Evolutionary conservation across 1,140 invertebrate genomes (phyloP).

Genomic region (Eufriesea mexicana): DNA sequence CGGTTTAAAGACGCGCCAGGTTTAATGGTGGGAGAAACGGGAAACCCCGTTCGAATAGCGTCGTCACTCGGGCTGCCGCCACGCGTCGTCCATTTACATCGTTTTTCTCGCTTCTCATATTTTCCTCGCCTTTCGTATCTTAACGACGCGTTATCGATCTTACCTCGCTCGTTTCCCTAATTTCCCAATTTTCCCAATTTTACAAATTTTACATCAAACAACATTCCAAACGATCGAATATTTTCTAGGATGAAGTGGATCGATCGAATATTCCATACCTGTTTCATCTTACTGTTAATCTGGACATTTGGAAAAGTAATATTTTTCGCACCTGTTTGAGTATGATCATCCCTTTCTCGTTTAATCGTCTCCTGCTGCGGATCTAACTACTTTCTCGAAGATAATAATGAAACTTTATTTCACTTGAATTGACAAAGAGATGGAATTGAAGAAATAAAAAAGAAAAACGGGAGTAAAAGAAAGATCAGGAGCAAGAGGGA

Average conservation of each 20-base stretch:
- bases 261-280: constrained; percentile 48
- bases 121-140: no score
- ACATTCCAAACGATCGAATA: background rate
- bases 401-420: no score
- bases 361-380: no score
- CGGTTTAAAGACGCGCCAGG: background rate
- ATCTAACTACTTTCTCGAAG: background rate
- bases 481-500: no score
- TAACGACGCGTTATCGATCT: no score
- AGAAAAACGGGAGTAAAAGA: no score
- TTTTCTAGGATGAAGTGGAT: constrained; percentile 71
- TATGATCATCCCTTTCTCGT: background rate
- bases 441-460: background rate
- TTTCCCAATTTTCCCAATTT: no score
- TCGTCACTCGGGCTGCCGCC: no score
- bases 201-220: no score
- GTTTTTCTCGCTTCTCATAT: no score
- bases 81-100: background rate
- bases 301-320: constrained; percentile 14
- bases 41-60: background rate
- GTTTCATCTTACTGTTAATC: background rate
- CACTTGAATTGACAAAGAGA: background rate
- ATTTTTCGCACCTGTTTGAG: background rate
- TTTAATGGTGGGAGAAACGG: background rate
- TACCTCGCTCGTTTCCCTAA: no score